Conservation (phyloP, 2,113 vertebrate species). For the Bubo bubo region DNA sequence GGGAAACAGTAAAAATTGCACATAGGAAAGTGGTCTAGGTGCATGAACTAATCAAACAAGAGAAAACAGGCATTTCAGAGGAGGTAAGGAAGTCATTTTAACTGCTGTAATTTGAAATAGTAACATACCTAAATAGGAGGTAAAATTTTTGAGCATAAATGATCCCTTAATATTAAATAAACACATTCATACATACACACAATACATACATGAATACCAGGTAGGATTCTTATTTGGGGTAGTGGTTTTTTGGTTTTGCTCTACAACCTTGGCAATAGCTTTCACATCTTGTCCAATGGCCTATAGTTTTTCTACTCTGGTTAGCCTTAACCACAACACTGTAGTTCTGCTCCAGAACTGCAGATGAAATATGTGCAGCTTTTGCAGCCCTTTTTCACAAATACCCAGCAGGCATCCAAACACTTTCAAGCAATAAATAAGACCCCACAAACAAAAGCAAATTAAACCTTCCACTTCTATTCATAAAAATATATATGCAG, state of each 20-base stretch:
- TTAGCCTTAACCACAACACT: background rate
- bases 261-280: background rate
- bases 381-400: background rate
- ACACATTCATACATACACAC: background rate
- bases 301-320: background rate
- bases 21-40: background rate
- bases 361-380: background rate
- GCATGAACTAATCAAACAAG: background rate
- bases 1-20: constrained; percentile 1
- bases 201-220: background rate
- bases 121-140: background rate
- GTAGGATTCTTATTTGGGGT: background rate
- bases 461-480: constrained; percentile 55
- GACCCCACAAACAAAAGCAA: constrained; percentile 68
- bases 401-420: constrained; percentile 55
- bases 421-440: constrained; percentile 54
- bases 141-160: background rate
- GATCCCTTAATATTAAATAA: background rate
- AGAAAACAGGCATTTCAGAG: background rate
- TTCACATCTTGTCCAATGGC: background rate
- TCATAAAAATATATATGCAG: constrained; percentile 47
- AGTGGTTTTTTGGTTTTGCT: background rate
- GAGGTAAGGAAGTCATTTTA: constrained; percentile 14
- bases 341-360: background rate
- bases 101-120: background rate